These are phyloP conservation scores for Protonemura montana DNA, from an alignment of 2,888 invertebrate species.

Conservation along the genomic window DNA sequence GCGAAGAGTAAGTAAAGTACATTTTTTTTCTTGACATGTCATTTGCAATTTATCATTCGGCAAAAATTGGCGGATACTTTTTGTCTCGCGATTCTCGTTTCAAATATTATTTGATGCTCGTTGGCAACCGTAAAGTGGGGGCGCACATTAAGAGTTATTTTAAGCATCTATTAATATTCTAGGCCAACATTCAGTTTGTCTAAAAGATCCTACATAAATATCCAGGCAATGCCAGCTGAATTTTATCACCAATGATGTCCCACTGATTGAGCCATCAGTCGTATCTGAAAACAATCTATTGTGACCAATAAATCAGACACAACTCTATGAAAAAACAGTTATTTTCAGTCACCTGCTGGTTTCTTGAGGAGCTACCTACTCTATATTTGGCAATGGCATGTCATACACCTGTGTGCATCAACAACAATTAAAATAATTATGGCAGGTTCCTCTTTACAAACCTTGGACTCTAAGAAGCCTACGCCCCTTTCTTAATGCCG, in stretches of 20 bases:
- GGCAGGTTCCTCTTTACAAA: background rate
- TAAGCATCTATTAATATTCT: constrained; percentile 39
- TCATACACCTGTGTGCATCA: background rate
- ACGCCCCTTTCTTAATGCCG: background rate
- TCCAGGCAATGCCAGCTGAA: background rate
- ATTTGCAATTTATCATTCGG: background rate
- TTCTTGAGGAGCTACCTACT: background rate
- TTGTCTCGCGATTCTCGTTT: background rate
- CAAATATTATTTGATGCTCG: constrained; percentile 25
- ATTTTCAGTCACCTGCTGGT: background rate
- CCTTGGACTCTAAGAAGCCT: background rate
- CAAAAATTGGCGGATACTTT: constrained; percentile 4
- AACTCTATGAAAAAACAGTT: background rate
- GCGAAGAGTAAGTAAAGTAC: constrained; percentile 76
- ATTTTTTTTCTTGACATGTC: background rate
- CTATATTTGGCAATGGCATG: background rate
- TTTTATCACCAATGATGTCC: background rate
- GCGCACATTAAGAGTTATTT: constrained; percentile 37
- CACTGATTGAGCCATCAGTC: background rate
- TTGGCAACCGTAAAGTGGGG: constrained; percentile 36
- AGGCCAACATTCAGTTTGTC: constrained; percentile 13
- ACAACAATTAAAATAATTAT: background rate
- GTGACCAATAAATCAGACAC: background rate
- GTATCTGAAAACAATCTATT: background rate
- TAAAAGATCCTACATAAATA: constrained; percentile 7